Base-by-base conservation (phyloP, 2,888 invertebrate genomes). In the Drosophila heteroneura region DNA sequence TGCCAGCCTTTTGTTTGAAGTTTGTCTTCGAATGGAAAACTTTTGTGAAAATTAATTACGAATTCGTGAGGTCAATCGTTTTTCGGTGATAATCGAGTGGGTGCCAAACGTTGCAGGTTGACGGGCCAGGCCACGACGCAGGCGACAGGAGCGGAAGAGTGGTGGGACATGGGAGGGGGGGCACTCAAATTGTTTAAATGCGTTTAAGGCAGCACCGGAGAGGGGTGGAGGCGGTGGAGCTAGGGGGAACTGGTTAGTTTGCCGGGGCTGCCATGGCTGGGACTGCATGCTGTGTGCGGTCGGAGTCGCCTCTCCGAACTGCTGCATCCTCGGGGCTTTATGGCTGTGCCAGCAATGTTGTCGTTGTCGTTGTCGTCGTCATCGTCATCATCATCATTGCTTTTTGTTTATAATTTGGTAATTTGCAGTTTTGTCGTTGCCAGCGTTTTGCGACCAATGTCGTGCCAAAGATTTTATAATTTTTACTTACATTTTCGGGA, bases 21-120 rank as follows among this genome's bases (percentile, higher is more conserved):
- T 90, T 85, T 85, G 85, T 85, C 85, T 85, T 85, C 85, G 85
- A 88, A 85, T 85, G 88, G 85, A 85, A 85, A 85, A 85, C 87
- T 82, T 90, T 89, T 90, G 89, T 87, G 89, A 89, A 90, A 91
- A 91, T 90, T 91, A 90, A 91, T 91, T 90, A 91, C 90, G 90
- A 90, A 90, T 89, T 91, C 90, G 90, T 90, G 90, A 90, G 90
- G 90, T 90, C 90, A 90, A 91, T 90, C 89, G 91, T 89, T 86
- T 87, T 90, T 89, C 85, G 83, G 89, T 89, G 89, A 89, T 86
- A 89, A 89, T 86, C 89, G 89, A 86, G 86, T 89, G 89, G 89
- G 85, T 85, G 85, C 85, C 83, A 88, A 76, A 78, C 75, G 70
- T 63, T 57, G 57, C 57, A 57, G 57, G 57, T 57, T 57, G 60